Evolutionary conservation across 2,888 invertebrate species (phyloP), one percentile per base, ranked within the genome.

Genomic region (Polymixis lichenea): DNA sequence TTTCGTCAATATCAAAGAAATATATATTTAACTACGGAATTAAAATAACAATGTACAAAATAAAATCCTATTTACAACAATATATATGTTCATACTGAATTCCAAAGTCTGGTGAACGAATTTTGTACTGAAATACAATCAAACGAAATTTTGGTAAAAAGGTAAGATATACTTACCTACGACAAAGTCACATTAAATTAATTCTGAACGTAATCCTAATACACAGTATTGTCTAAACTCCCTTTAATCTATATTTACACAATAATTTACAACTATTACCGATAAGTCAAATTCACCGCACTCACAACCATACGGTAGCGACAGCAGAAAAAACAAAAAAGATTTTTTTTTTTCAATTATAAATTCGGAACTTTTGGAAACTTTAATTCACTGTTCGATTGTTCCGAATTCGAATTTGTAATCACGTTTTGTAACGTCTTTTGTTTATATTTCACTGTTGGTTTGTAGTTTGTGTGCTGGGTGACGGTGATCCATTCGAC

Each of bases 401-500:
- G 68, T 69, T 80, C 85, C 77, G 60, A 83, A 73, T 80, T 81
- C 70, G 51, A 78, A 83, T 80, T 84, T 61, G 32, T 61, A 82
- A 77, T 86, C 83, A 74, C 87, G 77, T 82, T 65, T 77, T 51
- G 46, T 77, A 87, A 85, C 79, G 87, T 87, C 86, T 77, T 78
- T 86, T 67, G 32, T 76, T 84, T 81, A 43, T 77, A 49, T 77
- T 88, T 91, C 91, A 93, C 87, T 92, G 91, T 81, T 93, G 92
- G 51, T 83, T 90, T 68, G 90, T 92, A 19, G 92, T 87, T 87
- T 94, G 94, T 87, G 96, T 91, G 91, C 93, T 94, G 9, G 95
- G 95, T 43, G 95, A 95, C n/a, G 96, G 97, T 9, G 96, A 95
- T 25, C 90, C 90, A 2, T 92, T 93, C 2, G 95, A 93, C 53